A percentile compares a stretch with the other conserved stretches of the same genome.
Evolutionary conservation across 2,113 vertebrate species (phyloP).

Genomic region (Ceyx cyanopectus): DNA sequence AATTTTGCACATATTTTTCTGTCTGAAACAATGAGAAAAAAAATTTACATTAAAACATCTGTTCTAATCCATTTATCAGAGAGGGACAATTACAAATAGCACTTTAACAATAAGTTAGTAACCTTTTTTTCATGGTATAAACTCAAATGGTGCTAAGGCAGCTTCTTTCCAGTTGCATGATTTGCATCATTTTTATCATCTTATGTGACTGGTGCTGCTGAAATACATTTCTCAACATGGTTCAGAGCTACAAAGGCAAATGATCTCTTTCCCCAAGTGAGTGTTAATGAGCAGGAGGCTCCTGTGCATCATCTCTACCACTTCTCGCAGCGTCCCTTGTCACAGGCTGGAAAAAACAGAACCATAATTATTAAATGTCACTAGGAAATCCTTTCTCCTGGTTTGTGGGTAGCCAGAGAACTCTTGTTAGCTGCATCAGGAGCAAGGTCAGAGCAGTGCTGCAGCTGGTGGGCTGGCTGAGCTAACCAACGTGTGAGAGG

Average conservation of each 20-base stretch:
- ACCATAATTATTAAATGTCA: background rate
- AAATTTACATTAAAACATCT: conserved; percentile 11
- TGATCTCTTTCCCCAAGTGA: conserved; percentile 42
- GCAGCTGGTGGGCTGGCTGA: background rate
- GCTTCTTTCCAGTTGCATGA: conserved; percentile 43
- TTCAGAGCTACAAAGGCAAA: conserved; percentile 64
- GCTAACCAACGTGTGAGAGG: background rate
- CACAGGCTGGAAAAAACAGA: background rate
- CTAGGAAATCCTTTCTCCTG: background rate
- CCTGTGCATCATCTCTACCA: background rate
- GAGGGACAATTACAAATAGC: conserved; percentile 52
- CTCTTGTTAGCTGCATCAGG: background rate
- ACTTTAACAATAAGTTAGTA: conserved; percentile 58
- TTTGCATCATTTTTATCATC: conserved; percentile 52
- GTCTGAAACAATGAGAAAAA: conserved; percentile 19
- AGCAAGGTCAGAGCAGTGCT: background rate
- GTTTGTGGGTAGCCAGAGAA: background rate
- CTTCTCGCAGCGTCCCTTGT: background rate
- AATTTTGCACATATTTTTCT: background rate
- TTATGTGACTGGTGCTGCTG: conserved; percentile 13
- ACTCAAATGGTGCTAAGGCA: conserved; percentile 43
- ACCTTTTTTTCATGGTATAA: conserved; percentile 34
- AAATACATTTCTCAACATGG: conserved; percentile 60
- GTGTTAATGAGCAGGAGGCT: conserved; percentile 44
- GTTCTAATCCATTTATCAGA: conserved; percentile 67